phyloP scores from a whole-genome alignment of 2,888 invertebrate species.

The Coleophora flavipennella region DNA sequence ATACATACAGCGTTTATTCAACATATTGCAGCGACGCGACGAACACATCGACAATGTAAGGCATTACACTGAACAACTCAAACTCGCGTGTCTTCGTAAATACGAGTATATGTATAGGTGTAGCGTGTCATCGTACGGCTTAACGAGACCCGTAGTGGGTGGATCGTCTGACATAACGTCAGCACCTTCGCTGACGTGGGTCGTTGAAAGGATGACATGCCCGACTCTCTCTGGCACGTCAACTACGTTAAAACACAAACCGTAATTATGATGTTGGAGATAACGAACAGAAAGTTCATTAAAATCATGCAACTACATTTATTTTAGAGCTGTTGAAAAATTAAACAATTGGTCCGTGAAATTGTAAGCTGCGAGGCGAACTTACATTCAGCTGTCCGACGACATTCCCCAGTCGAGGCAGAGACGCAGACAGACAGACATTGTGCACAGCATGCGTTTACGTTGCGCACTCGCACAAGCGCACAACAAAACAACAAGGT shows the following conservation, averaged over 20 bases:
- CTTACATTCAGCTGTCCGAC: constrained; percentile 54
- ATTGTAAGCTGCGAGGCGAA: constrained; percentile 50
- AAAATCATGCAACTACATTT: no score
- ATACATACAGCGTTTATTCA: no score
- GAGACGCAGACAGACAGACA: constrained; percentile 39
- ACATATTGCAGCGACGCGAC: no score
- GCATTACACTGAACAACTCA: neutral
- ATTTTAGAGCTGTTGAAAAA: constrained; percentile 11
- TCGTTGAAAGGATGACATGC: constrained; percentile 23
- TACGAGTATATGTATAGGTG: no score
- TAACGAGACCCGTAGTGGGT: constrained; percentile 28
- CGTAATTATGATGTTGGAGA: constrained; percentile 2
- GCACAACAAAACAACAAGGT: constrained; percentile 18
- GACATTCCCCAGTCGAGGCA: constrained; percentile 55
- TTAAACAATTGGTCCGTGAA: constrained; percentile 40
- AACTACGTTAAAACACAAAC: neutral
- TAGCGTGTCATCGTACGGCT: constrained; percentile 28
- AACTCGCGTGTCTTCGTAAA: constrained; percentile 18
- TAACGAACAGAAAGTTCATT: neutral
- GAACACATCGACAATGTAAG: neutral
- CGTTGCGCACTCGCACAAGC: no score
- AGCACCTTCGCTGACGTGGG: constrained; percentile 28
- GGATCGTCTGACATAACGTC: constrained; percentile 24
- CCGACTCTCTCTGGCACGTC: neutral
- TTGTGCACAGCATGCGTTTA: constrained; percentile 23